Evolutionary conservation across 2,888 invertebrate species (phyloP).

Genomic region (Acrobasis suavella): DNA sequence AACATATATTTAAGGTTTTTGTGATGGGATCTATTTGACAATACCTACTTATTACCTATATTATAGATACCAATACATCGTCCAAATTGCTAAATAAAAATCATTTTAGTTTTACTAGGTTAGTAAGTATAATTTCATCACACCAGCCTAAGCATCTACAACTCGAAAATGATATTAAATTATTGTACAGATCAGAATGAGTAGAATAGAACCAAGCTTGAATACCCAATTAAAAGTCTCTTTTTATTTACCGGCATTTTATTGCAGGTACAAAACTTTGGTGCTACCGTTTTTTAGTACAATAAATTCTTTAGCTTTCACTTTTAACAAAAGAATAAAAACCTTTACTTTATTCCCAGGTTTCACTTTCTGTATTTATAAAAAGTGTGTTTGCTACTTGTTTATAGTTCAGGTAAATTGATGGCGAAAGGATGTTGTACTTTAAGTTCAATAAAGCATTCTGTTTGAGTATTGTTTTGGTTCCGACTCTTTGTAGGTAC

Average conservation of each 20-base stretch:
- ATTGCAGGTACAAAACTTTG: neutral
- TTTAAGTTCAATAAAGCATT: neutral
- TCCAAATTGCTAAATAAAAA: too few relatives aligned
- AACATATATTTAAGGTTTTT: too few relatives aligned
- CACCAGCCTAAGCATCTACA: too few relatives aligned
- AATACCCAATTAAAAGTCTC: neutral
- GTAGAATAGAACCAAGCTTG: neutral
- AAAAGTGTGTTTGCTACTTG: constrained; percentile 40
- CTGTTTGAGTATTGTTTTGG: neutral
- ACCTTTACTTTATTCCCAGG: constrained; percentile 36
- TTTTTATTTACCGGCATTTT: constrained; percentile 1
- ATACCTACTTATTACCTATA: too few relatives aligned
- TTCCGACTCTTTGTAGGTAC: neutral
- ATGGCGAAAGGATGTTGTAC: neutral
- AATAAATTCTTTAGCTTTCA: constrained; percentile 51
- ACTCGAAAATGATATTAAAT: too few relatives aligned
- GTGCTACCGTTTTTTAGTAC: constrained; percentile 27
- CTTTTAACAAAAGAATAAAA: constrained; percentile 64
- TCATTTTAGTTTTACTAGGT: too few relatives aligned
- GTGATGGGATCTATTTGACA: too few relatives aligned
- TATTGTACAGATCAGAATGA: too few relatives aligned
- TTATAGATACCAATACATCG: too few relatives aligned
- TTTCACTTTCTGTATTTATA: constrained; percentile 62
- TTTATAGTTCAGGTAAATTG: constrained; percentile 35
- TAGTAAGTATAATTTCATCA: too few relatives aligned